Evolutionary conservation across 1,140 invertebrate species (phyloP).

Genomic region (Bombus waltoni): DNA sequence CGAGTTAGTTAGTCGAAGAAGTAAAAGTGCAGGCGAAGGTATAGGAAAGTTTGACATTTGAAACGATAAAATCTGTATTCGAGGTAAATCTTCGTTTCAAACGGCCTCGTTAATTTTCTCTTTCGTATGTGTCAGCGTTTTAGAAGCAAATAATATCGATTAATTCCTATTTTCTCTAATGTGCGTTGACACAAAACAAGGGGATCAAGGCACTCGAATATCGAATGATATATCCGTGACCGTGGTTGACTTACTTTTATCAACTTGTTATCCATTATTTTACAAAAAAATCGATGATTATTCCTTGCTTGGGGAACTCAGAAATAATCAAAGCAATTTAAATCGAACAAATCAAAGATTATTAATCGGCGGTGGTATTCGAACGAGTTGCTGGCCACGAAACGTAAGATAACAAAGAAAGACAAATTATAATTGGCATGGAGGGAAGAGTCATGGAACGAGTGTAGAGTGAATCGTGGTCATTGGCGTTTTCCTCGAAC

Average conservation of each 20-base stretch:
- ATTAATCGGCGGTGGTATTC: background rate
- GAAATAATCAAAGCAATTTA: background rate
- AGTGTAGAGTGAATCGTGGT: background rate
- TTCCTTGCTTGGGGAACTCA: background rate
- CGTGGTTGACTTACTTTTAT: too few species aligned
- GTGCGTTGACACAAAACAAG: too few species aligned
- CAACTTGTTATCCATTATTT: background rate
- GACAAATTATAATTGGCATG: background rate
- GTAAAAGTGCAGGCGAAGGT: too few species aligned
- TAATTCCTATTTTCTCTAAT: too few species aligned
- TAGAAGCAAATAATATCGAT: too few species aligned
- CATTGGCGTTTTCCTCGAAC: conserved; percentile 22
- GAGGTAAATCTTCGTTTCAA: too few species aligned
- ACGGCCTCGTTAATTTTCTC: too few species aligned
- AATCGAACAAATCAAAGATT: background rate
- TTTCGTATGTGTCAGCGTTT: too few species aligned
- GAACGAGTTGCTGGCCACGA: background rate
- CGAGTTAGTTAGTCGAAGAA: too few species aligned
- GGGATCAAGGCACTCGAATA: too few species aligned
- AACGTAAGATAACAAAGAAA: background rate
- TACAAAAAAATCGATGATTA: background rate
- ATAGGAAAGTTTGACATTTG: background rate
- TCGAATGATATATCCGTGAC: too few species aligned
- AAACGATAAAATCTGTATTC: background rate
- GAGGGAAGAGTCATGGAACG: background rate